Conservation (phyloP, 2,113 vertebrate species). For the Anguilla japonica region DNA sequence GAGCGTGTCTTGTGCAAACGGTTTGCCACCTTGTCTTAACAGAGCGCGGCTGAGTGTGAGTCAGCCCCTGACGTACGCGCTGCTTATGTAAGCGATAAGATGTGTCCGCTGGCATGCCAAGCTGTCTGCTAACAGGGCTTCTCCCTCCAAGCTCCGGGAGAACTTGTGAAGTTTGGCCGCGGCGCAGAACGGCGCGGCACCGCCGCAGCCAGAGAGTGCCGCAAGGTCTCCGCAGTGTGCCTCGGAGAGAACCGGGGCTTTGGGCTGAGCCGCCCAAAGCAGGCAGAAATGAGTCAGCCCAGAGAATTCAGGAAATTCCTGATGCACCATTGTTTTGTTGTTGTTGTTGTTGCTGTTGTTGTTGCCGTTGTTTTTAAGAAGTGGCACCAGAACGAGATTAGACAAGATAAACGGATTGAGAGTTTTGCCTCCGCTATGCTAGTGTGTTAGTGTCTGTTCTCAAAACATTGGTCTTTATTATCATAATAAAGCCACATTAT, state of each 20-base stretch:
- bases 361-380: not conserved
- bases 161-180: not conserved
- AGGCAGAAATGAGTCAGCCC: not conserved
- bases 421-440: not conserved
- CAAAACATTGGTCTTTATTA: not conserved
- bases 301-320: not conserved
- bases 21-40: not conserved
- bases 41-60: not conserved
- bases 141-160: not conserved
- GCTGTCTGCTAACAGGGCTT: not conserved
- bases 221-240: not conserved
- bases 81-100: not conserved
- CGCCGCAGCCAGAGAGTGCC: not conserved
- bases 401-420: not conserved
- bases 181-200: not conserved
- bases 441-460: not conserved
- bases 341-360: no score
- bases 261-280: not conserved
- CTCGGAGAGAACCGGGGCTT: not conserved
- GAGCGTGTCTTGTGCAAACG: not conserved
- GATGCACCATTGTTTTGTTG: not conserved
- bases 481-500: not conserved
- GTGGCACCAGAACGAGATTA: not conserved
- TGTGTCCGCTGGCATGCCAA: not conserved
- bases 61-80: slow-evolving; percentile 3